A percentile compares a stretch with the other conserved stretches of the same genome.
These are phyloP conservation scores for Pterocles orientalis DNA, from an alignment of 2,113 vertebrate genomes.

Conservation along the genomic window DNA sequence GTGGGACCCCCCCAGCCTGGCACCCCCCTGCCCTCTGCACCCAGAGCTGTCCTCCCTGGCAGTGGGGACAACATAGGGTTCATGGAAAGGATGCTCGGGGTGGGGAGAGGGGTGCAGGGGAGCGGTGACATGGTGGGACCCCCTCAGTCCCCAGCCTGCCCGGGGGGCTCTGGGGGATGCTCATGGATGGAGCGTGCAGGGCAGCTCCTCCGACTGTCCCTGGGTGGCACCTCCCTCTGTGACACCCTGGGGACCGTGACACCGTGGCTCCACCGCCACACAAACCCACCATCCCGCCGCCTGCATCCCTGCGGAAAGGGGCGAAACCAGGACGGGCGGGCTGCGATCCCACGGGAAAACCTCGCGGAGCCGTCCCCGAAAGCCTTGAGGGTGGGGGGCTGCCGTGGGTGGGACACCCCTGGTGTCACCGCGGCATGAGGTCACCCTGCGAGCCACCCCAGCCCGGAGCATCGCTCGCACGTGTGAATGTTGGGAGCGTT, in stretches of 20 bases:
- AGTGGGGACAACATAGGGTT: not conserved
- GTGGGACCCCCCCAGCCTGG: not conserved
- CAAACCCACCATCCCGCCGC: not conserved
- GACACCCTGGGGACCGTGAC: not conserved
- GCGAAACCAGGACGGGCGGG: not conserved
- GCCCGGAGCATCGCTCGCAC: not conserved
- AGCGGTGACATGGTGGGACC: not conserved
- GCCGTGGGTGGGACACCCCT: not conserved
- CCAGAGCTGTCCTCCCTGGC: not conserved
- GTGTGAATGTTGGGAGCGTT: not conserved
- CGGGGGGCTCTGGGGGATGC: rapidly evolving
- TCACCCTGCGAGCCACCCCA: not conserved
- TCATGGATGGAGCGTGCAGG: not conserved
- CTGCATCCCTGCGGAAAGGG: not conserved
- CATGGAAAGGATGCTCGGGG: no score
- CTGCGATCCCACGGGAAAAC: not conserved
- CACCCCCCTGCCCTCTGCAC: not conserved
- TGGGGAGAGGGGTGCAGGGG: not conserved
- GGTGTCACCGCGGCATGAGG: no score
- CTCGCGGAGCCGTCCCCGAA: rapidly evolving
- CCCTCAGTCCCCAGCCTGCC: rapidly evolving
- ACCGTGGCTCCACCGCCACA: not conserved
- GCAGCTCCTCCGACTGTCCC: not conserved
- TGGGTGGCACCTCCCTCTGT: not conserved
- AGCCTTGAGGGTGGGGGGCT: rapidly evolving